Evolutionary conservation across 2,888 invertebrate genomes (phyloP).

Genomic region (Dryocosmus kuriphilus): DNA sequence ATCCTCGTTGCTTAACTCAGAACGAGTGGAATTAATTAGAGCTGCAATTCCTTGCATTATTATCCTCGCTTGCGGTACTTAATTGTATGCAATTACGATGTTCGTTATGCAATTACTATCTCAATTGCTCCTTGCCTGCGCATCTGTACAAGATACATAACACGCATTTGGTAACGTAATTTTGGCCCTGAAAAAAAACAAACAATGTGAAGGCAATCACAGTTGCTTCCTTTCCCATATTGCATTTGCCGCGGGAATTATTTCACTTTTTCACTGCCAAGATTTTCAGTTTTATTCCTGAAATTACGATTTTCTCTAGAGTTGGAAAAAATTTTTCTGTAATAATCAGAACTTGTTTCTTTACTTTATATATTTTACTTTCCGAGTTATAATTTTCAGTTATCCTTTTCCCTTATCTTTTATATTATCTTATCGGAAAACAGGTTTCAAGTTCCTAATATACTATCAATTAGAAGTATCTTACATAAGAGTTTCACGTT

Average conservation of each 20-base stretch:
- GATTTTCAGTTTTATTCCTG: not conserved
- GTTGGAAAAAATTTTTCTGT: not conserved
- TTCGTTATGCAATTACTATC: conserved; percentile 62
- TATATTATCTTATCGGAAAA: too few species aligned
- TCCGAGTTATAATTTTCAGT: too few species aligned
- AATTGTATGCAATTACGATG: conserved; percentile 65
- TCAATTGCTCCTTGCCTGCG: conserved; percentile 61
- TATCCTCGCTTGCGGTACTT: conserved; percentile 63
- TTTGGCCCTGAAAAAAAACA: conserved; percentile 33
- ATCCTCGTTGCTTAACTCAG: too few species aligned
- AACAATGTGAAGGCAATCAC: conserved; percentile 24
- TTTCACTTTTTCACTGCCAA: not conserved
- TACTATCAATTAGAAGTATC: too few species aligned
- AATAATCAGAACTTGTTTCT: not conserved
- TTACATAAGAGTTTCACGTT: not conserved
- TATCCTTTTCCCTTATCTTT: too few species aligned
- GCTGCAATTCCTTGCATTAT: conserved; percentile 60
- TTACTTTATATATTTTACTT: not conserved
- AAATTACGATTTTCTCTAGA: too few species aligned
- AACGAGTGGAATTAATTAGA: conserved; percentile 65
- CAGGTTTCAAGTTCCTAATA: too few species aligned
- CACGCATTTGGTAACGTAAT: conserved; percentile 33
- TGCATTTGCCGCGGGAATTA: not conserved
- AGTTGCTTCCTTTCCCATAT: conserved; percentile 1
- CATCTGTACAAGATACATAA: conserved; percentile 33